Conservation (phyloP, 2,888 invertebrate genomes). For the Polyommatus icarus region DNA sequence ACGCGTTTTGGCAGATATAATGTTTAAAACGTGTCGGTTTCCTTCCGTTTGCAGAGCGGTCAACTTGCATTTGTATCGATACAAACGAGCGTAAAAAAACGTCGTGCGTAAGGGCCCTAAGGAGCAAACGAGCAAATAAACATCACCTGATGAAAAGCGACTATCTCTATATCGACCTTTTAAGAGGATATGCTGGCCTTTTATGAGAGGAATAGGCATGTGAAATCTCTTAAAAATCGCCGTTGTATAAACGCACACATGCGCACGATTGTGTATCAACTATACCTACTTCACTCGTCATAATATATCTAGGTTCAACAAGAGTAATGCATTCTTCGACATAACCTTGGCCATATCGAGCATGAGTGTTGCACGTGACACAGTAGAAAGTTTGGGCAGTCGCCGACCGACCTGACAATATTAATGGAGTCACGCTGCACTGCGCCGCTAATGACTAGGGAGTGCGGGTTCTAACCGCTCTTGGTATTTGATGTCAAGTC, state of each 20-base stretch:
- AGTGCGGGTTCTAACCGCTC: no score
- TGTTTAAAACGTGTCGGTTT: no score
- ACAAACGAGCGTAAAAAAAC: no score
- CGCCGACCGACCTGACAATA: slow-evolving; percentile 7
- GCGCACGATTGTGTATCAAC: background rate
- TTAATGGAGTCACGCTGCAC: slow-evolving; percentile 3
- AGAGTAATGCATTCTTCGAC: background rate
- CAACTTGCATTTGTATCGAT: no score
- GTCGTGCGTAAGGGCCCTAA: no score
- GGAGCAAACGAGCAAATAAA: background rate
- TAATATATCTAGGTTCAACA: background rate
- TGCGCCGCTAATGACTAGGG: background rate
- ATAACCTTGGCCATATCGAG: background rate
- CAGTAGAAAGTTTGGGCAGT: slow-evolving; percentile 1
- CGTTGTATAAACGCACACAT: background rate
- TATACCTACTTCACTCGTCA: background rate
- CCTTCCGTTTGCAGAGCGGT: no score
- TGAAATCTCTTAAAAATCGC: background rate
- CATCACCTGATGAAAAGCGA: background rate
- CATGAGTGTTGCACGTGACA: background rate
- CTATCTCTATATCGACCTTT: background rate
- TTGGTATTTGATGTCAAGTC: no score
- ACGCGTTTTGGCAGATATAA: no score
- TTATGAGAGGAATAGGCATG: no score
- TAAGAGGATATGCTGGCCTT: background rate